Evolutionary conservation across 2,888 invertebrate genomes (phyloP).

Genomic region (Diarsia dahlii): DNA sequence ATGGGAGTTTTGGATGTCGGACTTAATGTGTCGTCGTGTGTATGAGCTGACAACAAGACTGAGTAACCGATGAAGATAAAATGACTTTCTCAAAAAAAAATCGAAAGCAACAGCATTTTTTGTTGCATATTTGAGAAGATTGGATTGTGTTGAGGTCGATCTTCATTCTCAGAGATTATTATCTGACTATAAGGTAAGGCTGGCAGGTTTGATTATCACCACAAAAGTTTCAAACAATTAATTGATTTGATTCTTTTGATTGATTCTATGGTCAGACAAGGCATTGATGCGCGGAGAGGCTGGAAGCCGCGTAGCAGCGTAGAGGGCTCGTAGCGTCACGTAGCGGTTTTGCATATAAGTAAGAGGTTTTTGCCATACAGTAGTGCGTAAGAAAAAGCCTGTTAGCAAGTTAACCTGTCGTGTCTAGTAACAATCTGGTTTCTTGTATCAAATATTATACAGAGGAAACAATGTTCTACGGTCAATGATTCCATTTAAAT

Average conservation of each 20-base stretch:
- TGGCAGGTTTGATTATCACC: too few relatives aligned
- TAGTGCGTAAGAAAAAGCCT: neutral
- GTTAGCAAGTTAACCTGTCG: neutral
- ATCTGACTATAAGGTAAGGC: neutral
- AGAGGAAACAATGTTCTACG: neutral
- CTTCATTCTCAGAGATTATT: neutral
- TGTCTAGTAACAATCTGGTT: neutral
- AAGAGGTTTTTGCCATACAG: neutral
- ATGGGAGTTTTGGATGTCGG: too few relatives aligned
- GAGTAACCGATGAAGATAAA: neutral
- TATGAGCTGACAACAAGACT: too few relatives aligned
- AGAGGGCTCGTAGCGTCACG: neutral
- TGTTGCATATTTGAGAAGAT: slow-evolving; percentile 4
- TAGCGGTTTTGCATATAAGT: neutral
- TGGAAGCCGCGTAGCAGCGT: neutral
- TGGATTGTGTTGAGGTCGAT: neutral
- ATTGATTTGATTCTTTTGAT: too few relatives aligned
- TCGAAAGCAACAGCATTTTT: neutral
- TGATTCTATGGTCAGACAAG: neutral
- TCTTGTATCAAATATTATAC: neutral
- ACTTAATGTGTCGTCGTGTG: too few relatives aligned
- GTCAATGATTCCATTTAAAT: neutral
- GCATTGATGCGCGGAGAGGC: neutral
- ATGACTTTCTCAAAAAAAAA: neutral
- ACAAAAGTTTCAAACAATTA: neutral